Evolutionary conservation across 1,140 invertebrate genomes (phyloP).

Genomic region (Drosophila navojoa): DNA sequence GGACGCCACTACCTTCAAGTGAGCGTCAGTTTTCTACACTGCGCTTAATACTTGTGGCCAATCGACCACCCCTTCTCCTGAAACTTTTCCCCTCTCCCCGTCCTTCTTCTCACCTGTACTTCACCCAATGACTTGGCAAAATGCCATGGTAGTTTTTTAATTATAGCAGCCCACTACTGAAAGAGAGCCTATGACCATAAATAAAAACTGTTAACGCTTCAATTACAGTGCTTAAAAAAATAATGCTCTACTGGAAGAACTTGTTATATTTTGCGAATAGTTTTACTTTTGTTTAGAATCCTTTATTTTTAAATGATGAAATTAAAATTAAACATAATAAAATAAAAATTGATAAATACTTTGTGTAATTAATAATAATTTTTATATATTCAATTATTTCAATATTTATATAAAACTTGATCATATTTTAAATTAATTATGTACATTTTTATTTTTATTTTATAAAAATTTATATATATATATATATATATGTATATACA

Average conservation of each 20-base stretch:
- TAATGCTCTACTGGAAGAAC: slow-evolving; percentile 1
- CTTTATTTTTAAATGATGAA: too few species aligned
- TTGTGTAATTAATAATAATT: too few species aligned
- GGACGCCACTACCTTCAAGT: slow-evolving; percentile 37
- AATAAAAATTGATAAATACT: too few species aligned
- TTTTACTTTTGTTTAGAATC: too few species aligned
- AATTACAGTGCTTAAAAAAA: slow-evolving; percentile 47
- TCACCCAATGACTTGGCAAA: slow-evolving; percentile 51
- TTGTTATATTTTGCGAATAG: not conserved
- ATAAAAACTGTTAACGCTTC: slow-evolving; percentile 55
- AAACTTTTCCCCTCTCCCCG: not conserved
- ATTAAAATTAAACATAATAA: too few species aligned
- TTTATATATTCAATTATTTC: too few species aligned
- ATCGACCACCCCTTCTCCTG: slow-evolving; percentile 4
- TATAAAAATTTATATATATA: too few species aligned
- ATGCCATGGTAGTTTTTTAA: slow-evolving; percentile 70
- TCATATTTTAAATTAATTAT: too few species aligned
- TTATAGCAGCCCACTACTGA: slow-evolving; percentile 58
- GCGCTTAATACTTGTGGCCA: slow-evolving; percentile 62
- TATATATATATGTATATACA: too few species aligned
- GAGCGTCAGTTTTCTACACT: slow-evolving; percentile 58
- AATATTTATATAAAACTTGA: too few species aligned
- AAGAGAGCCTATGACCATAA: slow-evolving; percentile 36
- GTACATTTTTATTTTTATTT: too few species aligned
- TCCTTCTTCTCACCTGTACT: not conserved